Conservation (phyloP, 2,113 vertebrate species). For the Piaya cayana region DNA sequence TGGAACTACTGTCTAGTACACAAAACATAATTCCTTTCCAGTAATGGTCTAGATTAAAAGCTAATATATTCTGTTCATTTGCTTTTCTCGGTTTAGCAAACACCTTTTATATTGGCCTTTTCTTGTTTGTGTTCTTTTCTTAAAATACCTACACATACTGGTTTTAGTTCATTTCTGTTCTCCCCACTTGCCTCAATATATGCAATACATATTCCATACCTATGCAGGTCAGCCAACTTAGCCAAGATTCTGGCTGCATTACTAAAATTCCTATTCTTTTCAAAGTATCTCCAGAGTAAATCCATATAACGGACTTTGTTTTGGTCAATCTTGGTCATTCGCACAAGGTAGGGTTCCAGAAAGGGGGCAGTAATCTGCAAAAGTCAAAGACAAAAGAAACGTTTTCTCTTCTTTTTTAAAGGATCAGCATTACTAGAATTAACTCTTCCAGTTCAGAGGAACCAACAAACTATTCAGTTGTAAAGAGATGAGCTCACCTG, state of each 20-base stretch:
- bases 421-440: not conserved
- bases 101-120: not conserved
- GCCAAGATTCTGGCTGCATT: slow-evolving; percentile 92
- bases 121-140: not conserved
- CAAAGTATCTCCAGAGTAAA: slow-evolving; percentile 95
- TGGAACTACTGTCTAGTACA: not conserved
- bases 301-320: slow-evolving; percentile 97
- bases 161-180: not conserved
- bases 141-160: not conserved
- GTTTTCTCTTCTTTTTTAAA: not conserved
- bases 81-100: not conserved
- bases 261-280: slow-evolving; percentile 93
- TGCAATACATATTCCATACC: slow-evolving; percentile 72
- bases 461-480: not conserved
- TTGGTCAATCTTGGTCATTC: slow-evolving; percentile 95
- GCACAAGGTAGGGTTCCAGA: slow-evolving; percentile 92
- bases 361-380: slow-evolving; percentile 91
- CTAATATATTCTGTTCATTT: not conserved
- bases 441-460: not conserved
- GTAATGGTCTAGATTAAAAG: not conserved
- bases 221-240: slow-evolving; percentile 92
- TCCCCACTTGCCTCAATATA: not conserved
- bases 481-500: slow-evolving; percentile 78
- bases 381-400: not conserved
- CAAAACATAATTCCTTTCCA: not conserved